phyloP scores from a whole-genome alignment of 2,888 invertebrate species.

The Athrips mouffetella region DNA sequence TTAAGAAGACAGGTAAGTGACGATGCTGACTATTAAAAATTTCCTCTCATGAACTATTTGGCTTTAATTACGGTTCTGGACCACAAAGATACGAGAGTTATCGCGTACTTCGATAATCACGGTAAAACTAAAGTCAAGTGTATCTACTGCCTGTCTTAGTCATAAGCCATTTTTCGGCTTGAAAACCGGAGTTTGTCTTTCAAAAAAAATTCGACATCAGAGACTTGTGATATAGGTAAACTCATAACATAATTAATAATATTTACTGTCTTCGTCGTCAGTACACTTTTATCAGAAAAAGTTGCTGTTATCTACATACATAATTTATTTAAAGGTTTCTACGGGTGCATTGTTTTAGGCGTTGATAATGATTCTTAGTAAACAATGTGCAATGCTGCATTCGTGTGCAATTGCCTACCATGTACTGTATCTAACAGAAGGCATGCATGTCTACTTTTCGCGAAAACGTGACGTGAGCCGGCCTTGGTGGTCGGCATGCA shows the following conservation, averaged over 20 bases:
- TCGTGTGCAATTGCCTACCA: constrained; percentile 30
- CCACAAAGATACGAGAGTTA: too few species aligned
- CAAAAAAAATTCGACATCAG: constrained; percentile 21
- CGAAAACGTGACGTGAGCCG: constrained; percentile 67
- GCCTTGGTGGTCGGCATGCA: constrained; percentile 67
- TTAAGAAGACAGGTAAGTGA: too few species aligned
- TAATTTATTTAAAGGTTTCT: neutral
- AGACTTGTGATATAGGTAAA: neutral
- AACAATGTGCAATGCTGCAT: constrained; percentile 51
- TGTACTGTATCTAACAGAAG: constrained; percentile 41
- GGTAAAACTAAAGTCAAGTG: too few species aligned
- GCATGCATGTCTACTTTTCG: constrained; percentile 68
- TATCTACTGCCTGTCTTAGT: neutral
- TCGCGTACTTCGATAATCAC: too few species aligned
- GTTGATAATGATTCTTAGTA: constrained; percentile 17
- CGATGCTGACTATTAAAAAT: too few species aligned
- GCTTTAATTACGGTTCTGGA: too few species aligned
- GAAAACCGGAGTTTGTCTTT: too few species aligned
- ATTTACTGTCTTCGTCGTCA: constrained; percentile 1
- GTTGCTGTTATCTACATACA: neutral
- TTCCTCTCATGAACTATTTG: too few species aligned
- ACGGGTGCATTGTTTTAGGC: neutral
- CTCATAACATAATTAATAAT: too few species aligned
- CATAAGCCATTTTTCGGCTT: too few species aligned
- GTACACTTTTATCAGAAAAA: constrained; percentile 5